Evolutionary conservation across 1,140 invertebrate species (phyloP), one percentile per base, ranked within the genome.

Genomic region (Zaprionus capensis): DNA sequence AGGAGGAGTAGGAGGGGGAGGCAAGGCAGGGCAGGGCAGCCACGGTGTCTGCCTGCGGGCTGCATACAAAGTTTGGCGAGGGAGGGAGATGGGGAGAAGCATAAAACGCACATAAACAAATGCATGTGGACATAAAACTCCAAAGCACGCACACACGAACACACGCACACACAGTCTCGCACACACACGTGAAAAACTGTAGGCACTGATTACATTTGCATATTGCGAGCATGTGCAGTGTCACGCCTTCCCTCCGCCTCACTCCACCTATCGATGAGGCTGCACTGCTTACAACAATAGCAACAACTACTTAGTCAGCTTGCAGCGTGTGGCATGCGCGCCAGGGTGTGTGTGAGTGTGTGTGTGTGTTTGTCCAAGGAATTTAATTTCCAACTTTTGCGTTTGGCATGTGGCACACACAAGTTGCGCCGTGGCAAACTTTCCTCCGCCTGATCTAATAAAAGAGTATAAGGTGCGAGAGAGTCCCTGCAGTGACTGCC

Each of bases 171-270:
- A 66, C 61, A 55, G 0, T 7, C 28, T 22, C 58, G 22, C 51
- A 56, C 66, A 55, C 53, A 36, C 49, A 83, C 81, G 81, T 90
- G 69, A 69, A 78, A 90, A 87, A 91, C 79, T 85, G 86, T 76
- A 69, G 86, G 73, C 85, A 85, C 85, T 90, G 85, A 90, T 90
- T 90, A 90, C 85, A 90, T 90, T 90, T 90, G 86, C 85, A 90
- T 90, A 90, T 90, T 84, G 70, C 56, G 56, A 57, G 64, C 55
- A 71, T 67, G 56, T 67, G 64, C 64, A 71, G 51, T 38, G n/a
- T 38, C 34, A 24, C 70, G 24, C 55, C 51, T 51, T 36, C 49
- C 9, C 36, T 6, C 57, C 70, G 20, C 55, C 51, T 55, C 44
- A 31, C 12, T 34, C 9, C 57, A 17, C 66, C 51, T 76, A 88